Base-by-base conservation (phyloP, 2,888 invertebrate species). In the Heliconius cydno region DNA sequence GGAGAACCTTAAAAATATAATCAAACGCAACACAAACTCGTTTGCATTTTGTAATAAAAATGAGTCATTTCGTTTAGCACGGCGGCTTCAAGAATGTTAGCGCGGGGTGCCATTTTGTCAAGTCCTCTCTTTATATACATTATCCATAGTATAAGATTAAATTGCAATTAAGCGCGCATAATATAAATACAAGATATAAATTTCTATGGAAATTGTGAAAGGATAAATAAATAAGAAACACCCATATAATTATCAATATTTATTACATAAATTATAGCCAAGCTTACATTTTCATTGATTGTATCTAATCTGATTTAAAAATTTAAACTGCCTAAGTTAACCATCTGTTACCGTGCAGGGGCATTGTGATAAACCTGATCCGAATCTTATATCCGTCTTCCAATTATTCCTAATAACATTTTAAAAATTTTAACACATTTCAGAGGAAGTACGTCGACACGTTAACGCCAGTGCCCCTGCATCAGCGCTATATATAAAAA, bases 201-300 rank as follows among this genome's bases (percentile, higher is more conserved):
- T 41, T 41, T 25, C 15, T 67, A 46, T 67, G 15, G 28, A 68
- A 13, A 63, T 25, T 76, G 19, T 60, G 19, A 52, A 66, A 38
- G 67, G 78, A 67, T n/a, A 60, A 52, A 82, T 67, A 83, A 85
- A 88, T 86, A 86, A 90, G 86, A 87, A 52, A 88, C 86, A 85
- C 87, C 83, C 83, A 65, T 82, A 77, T 91, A 92, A 91, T 91
- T 94, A 94, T 94, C 92, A 92, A 93, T 94, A 94, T 95, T 95
- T 95, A 95, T 94, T 95, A 94, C 91, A 93, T 94, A 94, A 94
- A 93, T 94, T 94, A 94, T 94, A 94, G 93, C 94, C 94, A 95
- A 94, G 94, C 94, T 94, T 94, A 94, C 93, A 94, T 89, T 92
- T 92, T 91, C 89, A 89, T 91, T 90, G 87, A 88, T 90, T 85